These are phyloP conservation scores for Idris sp. DNA, from an alignment of 1,140 invertebrate species.

Conservation along the genomic window DNA sequence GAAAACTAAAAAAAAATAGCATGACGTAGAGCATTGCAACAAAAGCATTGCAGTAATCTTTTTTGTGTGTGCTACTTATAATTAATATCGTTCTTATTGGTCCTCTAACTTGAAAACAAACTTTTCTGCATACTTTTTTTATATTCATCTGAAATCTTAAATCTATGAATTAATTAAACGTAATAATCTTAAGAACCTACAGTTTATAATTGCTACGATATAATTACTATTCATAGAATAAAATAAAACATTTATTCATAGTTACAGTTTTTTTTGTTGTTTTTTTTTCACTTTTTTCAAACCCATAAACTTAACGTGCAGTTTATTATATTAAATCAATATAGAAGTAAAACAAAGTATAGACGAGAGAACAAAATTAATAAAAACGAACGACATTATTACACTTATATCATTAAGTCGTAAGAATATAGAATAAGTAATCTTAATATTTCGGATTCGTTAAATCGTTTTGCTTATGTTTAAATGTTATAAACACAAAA, in stretches of 20 bases:
- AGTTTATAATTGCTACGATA: constrained; percentile 34
- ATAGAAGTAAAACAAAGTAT: constrained; percentile 36
- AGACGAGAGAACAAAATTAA: constrained; percentile 40
- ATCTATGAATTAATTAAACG: constrained; percentile 41
- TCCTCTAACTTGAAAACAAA: constrained; percentile 25
- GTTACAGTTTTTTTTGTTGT: too few species aligned
- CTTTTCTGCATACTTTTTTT: constrained; percentile 22
- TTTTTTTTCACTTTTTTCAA: constrained; percentile 42
- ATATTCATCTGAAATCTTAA: constrained; percentile 36
- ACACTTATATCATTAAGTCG: constrained; percentile 34
- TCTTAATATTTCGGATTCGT: constrained; percentile 25
- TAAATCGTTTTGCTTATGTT: constrained; percentile 12
- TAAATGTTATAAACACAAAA: constrained; percentile 32
- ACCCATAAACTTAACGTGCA: constrained; percentile 47
- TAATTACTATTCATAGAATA: constrained; percentile 38
- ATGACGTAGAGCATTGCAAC: constrained; percentile 21
- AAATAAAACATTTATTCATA: constrained; percentile 43
- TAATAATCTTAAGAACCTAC: constrained; percentile 44
- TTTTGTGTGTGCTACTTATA: constrained; percentile 39
- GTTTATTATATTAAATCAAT: constrained; percentile 35
- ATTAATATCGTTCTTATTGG: constrained; percentile 23
- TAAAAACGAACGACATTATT: constrained; percentile 21
- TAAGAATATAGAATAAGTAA: constrained; percentile 22
- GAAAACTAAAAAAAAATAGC: constrained; percentile 6
- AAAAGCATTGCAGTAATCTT: constrained; percentile 24